A percentile compares a stretch with the other conserved stretches of the same genome.
Evolutionary conservation across 37 sponge, comb jelly and placozoan genomes (phyloP).

Genomic region (Agelas oroides): DNA sequence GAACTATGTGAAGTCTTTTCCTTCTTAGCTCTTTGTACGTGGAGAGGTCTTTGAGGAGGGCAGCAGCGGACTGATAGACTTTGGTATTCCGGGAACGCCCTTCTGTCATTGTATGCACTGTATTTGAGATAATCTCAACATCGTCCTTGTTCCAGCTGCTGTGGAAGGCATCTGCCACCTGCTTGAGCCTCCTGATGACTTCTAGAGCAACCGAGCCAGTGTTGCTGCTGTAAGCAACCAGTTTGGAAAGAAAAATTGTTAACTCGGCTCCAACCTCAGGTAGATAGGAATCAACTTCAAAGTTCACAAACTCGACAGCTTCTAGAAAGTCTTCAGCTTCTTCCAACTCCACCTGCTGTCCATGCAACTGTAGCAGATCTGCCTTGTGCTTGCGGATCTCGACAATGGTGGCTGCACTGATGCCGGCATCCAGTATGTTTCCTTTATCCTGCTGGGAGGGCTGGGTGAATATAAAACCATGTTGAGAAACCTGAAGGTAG

Average conservation of each 20-base stretch:
- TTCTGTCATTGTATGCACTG: not conserved
- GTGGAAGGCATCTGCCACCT: conserved; percentile 31
- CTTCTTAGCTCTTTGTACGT: not conserved
- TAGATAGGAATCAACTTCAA: conserved; percentile 23
- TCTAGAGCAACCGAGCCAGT: conserved; percentile 10
- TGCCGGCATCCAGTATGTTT: not conserved
- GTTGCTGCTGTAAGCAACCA: conserved; percentile 4
- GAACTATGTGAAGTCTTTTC: conserved; percentile 16
- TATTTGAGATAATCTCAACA: not conserved
- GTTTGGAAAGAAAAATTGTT: not conserved
- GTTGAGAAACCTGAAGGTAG: no score
- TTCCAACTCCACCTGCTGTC: not conserved
- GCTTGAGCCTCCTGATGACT: conserved; percentile 36
- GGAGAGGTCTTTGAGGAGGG: conserved; percentile 45
- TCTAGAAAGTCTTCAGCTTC: conserved; percentile 21
- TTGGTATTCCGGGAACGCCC: not conserved
- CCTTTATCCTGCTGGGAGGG: not conserved
- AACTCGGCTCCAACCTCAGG: conserved; percentile 57
- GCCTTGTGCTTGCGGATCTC: conserved; percentile 65
- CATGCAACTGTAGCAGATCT: not conserved
- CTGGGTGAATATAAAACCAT: not conserved
- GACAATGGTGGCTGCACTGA: conserved; percentile 61
- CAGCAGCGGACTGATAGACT: conserved; percentile 56
- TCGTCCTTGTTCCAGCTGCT: conserved; percentile 20
- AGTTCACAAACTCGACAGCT: conserved; percentile 25